Base-by-base conservation (phyloP, 2,797 vertebrate species). In the Knipowitschia caucasica region DNA sequence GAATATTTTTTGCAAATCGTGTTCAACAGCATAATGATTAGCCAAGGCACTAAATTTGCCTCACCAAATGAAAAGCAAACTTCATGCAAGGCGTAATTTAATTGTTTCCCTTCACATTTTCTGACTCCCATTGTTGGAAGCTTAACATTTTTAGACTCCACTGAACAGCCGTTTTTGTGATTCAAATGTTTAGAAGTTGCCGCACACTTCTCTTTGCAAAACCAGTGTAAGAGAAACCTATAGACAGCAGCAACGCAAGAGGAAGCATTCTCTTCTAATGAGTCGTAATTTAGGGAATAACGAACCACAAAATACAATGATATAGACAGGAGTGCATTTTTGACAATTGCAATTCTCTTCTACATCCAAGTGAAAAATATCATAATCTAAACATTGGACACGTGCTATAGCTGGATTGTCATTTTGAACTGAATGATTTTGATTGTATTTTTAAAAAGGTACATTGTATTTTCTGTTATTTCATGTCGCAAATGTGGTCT, bases 21-120 rank as follows among this genome's bases (percentile, higher is more conserved):
- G 89, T 91, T 91, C 87, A 87, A 92, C 90, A 90, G 89, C 89
- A 91, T 89, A 89, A 91, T 92, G 89, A 91, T 91, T 92, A 90
- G 89, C 83, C 87, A 77, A 78, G 80, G 85, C 89, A 86, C 88
- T 90, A 90, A 91, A 91, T 91, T 90, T 91, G 89, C 89, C 88
- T 90, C 86, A 78, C 89, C 91, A 91, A 92, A 92, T 92, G 89
- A 92, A 91, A 91, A 91, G 91, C 91, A 92, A 92, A 91, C 91
- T 91, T 91, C 89, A 92, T 89, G 89, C 89, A 89, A 91, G 88
- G 89, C 88, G 86, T 92, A 91, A 90, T 91, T 91, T 90, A 91
- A 91, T 92, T 92, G 90, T 91, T 91, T 89, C 89, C 88, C 88
- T 90, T 88, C 88, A 89, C 89, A 91, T 91, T 90, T 89, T 89